Evolutionary conservation across 2,888 invertebrate genomes (phyloP), one percentile per base, ranked within the genome.

Genomic region (Zygogramma bicolorata): DNA sequence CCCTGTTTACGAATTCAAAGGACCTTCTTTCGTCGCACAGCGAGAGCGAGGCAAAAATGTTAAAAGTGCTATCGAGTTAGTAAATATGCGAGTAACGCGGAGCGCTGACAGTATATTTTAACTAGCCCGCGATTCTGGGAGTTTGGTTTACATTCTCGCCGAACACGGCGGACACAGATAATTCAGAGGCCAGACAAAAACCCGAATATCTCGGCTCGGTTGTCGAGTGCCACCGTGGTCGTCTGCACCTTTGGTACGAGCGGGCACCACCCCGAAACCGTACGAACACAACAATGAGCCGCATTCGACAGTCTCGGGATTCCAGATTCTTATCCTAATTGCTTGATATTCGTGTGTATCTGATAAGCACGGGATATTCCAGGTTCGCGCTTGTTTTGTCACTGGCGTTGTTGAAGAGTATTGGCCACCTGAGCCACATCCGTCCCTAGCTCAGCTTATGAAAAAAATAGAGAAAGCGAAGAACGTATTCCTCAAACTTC

Each of bases 131-230:
- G 82, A 82, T 81, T 82, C 82, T 82, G 81, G 80, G 83, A 82
- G 85, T 85, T n/a, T n/a, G n/a, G n/a, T n/a, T 85, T 84, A 86
- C 86, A 85, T 85, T 85, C 84, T 81, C 78, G n/a, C 81, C 83
- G 83, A 85, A 85, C 85, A 85, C 82, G 84, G 81, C 80, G 82
- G 85, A 86, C 85, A 86, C 85, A 85, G 85, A 87, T 87, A 86
- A 86, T 86, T 86, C 86, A 86, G 83, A 42, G 73, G 65, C 70
- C 80, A 81, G 40, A 68, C 53, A 61, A 85, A 85, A 86, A 85
- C 84, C 84, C 82, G 84, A 84, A 85, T 83, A 81, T 81, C 81
- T 83, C 83, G 81, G 79, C 79, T 81, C 78, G 76, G 82, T 83
- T 84, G 83, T 85, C 84, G 83, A 81, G 84, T 84, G 84, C 86